phyloP scores from a whole-genome alignment of 2,888 invertebrate genomes.

The Cheilosia impressa region DNA sequence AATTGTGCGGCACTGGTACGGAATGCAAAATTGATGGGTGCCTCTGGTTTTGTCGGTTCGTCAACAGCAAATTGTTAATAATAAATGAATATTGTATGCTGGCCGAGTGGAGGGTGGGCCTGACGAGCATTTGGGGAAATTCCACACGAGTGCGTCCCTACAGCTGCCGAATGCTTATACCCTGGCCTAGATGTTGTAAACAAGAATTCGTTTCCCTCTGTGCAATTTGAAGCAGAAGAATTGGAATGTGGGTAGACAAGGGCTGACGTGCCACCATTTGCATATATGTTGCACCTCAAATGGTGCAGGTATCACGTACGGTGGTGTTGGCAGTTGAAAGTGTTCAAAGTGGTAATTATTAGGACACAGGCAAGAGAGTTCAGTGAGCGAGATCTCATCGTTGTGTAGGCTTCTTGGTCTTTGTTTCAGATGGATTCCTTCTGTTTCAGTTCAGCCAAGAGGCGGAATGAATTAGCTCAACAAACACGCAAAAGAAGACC shows the following conservation, averaged over 20 bases:
- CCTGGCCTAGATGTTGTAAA: conserved; percentile 32
- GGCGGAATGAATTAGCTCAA: conserved; percentile 45
- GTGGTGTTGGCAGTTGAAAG: conserved; percentile 34
- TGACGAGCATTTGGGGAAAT: conserved; percentile 15
- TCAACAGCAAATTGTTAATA: conserved; percentile 51
- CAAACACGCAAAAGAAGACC: conserved; percentile 11
- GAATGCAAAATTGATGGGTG: conserved; percentile 48
- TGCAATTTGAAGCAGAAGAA: conserved; percentile 39
- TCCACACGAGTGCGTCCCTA: conserved; percentile 34
- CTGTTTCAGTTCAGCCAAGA: conserved; percentile 28
- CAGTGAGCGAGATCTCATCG: background rate
- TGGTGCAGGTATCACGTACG: conserved; percentile 29
- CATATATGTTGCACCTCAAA: conserved; percentile 22
- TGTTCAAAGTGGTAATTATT: conserved; percentile 42
- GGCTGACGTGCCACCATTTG: conserved; percentile 35
- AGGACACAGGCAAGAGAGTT: conserved; percentile 21
- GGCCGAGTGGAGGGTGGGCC: background rate
- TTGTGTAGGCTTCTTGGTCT: conserved; percentile 12
- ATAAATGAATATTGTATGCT: conserved; percentile 41
- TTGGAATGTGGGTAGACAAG: conserved; percentile 35
- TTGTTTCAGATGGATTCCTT: conserved; percentile 21
- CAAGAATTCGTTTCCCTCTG: conserved; percentile 28
- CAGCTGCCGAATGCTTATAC: conserved; percentile 5
- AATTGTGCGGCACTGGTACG: background rate
- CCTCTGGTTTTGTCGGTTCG: conserved; percentile 19